A percentile compares a stretch with the other conserved stretches of the same genome.
These are phyloP conservation scores for Ophion ellenae DNA, from an alignment of 2,888 invertebrate genomes.

Conservation along the genomic window DNA sequence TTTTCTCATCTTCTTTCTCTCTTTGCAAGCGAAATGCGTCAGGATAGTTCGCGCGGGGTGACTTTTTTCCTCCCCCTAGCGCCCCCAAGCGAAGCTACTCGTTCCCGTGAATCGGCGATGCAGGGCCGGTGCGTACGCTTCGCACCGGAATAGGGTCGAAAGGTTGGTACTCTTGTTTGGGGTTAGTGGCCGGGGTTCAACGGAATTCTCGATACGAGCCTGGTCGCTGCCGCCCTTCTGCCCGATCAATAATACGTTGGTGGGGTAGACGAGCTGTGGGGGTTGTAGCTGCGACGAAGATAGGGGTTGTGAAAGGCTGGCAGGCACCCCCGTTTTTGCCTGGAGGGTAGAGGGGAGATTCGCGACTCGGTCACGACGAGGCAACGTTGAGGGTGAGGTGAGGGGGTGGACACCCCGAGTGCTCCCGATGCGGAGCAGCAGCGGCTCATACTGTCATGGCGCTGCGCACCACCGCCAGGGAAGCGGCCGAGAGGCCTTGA, in stretches of 20 bases:
- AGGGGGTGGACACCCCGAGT: slow-evolving; percentile 25
- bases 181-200: slow-evolving; percentile 69
- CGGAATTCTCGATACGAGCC: slow-evolving; percentile 75
- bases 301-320: slow-evolving; percentile 65
- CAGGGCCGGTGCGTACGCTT: slow-evolving; percentile 27
- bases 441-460: slow-evolving; percentile 80
- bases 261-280: slow-evolving; percentile 78
- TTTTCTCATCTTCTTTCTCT: background rate
- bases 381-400: slow-evolving; percentile 37
- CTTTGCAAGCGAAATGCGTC: slow-evolving; percentile 22
- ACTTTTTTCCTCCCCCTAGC: slow-evolving; percentile 22
- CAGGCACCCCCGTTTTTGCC: slow-evolving; percentile 61
- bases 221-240: slow-evolving; percentile 83
- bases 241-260: slow-evolving; percentile 83
- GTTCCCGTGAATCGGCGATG: slow-evolving; percentile 37
- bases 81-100: slow-evolving; percentile 73
- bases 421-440: slow-evolving; percentile 65
- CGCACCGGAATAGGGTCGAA: slow-evolving; percentile 13
- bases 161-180: slow-evolving; percentile 10
- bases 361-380: slow-evolving; percentile 63
- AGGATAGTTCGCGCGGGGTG: slow-evolving; percentile 47
- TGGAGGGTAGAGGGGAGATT: slow-evolving; percentile 63
- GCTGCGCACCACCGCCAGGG: slow-evolving; percentile 81
- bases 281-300: slow-evolving; percentile 70
- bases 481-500: slow-evolving; percentile 75